Percentiles rank a stretch among this genome's conserved stretches.
Evolutionary conservation across 2,113 vertebrate species (phyloP).

Genomic region (Heterocephalus glaber): DNA sequence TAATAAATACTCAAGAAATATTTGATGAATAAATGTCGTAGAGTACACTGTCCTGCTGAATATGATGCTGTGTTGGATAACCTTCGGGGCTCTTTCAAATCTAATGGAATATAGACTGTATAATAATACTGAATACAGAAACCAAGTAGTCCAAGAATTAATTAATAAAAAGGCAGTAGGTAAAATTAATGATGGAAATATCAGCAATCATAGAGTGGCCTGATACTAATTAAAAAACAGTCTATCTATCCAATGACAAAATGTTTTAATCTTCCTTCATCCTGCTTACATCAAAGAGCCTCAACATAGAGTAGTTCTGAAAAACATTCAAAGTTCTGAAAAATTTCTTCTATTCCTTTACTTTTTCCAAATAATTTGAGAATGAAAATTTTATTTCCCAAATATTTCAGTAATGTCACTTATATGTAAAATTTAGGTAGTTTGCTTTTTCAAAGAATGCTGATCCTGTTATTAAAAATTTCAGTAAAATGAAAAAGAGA

Average conservation of each 20-base stretch:
- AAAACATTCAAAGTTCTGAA: not conserved
- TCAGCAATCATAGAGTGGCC: not conserved
- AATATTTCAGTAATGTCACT: not conserved
- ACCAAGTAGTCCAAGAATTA: not conserved
- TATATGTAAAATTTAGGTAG: not conserved
- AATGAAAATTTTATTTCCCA: not conserved
- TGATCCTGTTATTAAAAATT: not conserved
- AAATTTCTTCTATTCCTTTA: not conserved
- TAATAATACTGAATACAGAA: not conserved
- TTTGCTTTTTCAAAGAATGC: not conserved
- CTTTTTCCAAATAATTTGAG: not conserved
- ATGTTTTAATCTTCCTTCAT: not conserved
- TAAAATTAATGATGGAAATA: not conserved
- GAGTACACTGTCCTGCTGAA: not conserved
- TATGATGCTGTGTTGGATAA: not conserved
- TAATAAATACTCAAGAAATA: not conserved
- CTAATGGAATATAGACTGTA: not conserved
- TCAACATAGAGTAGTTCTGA: not conserved
- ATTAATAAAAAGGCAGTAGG: not conserved
- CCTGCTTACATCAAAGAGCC: not conserved
- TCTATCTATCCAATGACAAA: not conserved
- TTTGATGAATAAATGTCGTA: not conserved
- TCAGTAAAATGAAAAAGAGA: conserved; percentile 1
- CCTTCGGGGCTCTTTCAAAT: not conserved
- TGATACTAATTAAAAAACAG: not conserved